Base-by-base conservation (phyloP, 2,888 invertebrate genomes). In the Drymonia ruficornis region DNA sequence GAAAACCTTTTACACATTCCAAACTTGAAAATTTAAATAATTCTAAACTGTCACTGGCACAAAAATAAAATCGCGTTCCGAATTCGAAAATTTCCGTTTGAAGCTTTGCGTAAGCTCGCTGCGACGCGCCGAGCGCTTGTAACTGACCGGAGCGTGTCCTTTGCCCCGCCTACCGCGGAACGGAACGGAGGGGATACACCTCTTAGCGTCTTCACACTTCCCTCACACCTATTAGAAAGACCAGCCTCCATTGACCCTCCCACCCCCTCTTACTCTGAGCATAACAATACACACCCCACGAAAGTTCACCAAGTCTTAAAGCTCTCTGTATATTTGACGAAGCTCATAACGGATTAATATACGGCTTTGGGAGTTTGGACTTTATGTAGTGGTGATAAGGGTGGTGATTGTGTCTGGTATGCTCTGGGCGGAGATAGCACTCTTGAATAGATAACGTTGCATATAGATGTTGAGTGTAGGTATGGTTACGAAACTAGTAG, bases 131-230 rank as follows among this genome's bases (percentile, higher is more conserved):
- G 83, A 77, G 81, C 80, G 82, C 78, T 85, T 86, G 88, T 89
- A 86, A 84, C 87, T 83, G 84, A 76, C 16, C 69, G 55, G 81
- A 79, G 75, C 76, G 79, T 76, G 75, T 74, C 76, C 72, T 54
- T 57, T 18, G 78, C 89, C 81, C 88, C 89, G 89, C 89, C 89
- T 80, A 83, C 84, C 74, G 76, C 80, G 78, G 75, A 79, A 83
- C 84, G 81, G 72, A 82, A 84, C 85, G 86, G 83, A 74, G 83
- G 83, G 83, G 87, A 86, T 85, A 88, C 89, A 89, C 89, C 89
- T 89, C 88, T 89, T 89, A 89, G 86, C 88, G 83, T 88, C 87
- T 89, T 89, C 87, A 89, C 89, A 88, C 89, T 89, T 87, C 83
- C 85, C 81, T 82, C 78, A 81, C 88, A 85, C 88, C 89, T 88